phyloP scores from a whole-genome alignment of 2,888 invertebrate genomes.

The Ochropacha duplaris region DNA sequence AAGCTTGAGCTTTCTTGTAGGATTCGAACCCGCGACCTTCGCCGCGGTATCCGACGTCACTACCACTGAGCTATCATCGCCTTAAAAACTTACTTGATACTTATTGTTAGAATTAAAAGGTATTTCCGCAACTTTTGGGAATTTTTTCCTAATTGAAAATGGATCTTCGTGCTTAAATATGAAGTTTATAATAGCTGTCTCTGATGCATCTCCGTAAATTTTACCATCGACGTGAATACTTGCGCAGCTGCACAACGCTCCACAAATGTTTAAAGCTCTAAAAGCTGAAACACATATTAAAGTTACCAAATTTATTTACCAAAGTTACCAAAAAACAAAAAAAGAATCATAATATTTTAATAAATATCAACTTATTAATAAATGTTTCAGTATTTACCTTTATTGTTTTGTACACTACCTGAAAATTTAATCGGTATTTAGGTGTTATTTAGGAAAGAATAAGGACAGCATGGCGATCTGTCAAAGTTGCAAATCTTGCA shows the following conservation, averaged over 20 bases:
- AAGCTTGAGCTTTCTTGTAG: too few relatives aligned
- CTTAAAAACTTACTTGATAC: conserved; percentile 85
- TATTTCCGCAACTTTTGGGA: conserved; percentile 94
- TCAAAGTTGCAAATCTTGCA: too few relatives aligned
- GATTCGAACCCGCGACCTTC: too few relatives aligned
- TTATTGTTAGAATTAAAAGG: conserved; percentile 98
- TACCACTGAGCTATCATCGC: too few relatives aligned
- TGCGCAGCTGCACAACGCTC: conserved; percentile 97
- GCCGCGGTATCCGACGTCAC: too few relatives aligned
- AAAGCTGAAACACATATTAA: conserved; percentile 77
- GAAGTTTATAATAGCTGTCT: conserved; percentile 94
- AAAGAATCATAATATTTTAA: too few relatives aligned
- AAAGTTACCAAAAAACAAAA: neutral
- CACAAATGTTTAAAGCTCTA: conserved; percentile 92
- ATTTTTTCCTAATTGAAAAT: conserved; percentile 87
- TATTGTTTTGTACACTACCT: conserved; percentile 45
- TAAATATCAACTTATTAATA: neutral
- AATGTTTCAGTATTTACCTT: conserved; percentile 37
- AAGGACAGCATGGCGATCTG: too few relatives aligned
- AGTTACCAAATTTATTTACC: neutral
- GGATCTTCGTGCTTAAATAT: conserved; percentile 86
- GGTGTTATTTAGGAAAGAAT: too few relatives aligned
- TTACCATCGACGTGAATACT: conserved; percentile 92
- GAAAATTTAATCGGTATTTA: conserved; percentile 30
- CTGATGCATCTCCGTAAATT: conserved; percentile 94